Evolutionary conservation across 2,888 invertebrate species (phyloP).

Genomic region (Cremastobaeus sp.): DNA sequence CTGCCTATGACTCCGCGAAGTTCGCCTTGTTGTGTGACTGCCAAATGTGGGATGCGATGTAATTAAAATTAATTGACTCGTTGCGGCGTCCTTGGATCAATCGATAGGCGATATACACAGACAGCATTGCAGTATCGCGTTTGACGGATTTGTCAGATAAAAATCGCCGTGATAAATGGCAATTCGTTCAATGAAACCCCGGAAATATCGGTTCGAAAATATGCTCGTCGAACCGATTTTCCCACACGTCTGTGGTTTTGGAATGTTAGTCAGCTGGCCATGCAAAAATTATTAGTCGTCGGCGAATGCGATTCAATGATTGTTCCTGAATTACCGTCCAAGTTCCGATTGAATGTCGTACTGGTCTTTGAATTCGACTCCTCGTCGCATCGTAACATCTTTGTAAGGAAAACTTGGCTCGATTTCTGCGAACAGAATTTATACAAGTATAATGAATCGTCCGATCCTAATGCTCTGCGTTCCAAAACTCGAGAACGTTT

Average conservation of each 20-base stretch:
- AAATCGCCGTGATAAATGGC: slow-evolving; percentile 21
- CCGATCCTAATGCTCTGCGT: not conserved
- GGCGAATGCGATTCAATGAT: not conserved
- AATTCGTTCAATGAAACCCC: not conserved
- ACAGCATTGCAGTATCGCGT: slow-evolving; percentile 25
- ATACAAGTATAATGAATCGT: slow-evolving; percentile 14
- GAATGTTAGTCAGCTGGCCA: no score
- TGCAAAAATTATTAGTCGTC: not conserved
- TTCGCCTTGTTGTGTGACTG: slow-evolving; percentile 54
- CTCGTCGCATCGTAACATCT: slow-evolving; percentile 90
- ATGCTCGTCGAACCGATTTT: no score
- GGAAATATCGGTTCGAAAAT: slow-evolving; percentile 1
- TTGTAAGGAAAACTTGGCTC: slow-evolving; percentile 93
- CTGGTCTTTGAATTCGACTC: slow-evolving; percentile 90
- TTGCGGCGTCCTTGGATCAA: slow-evolving; percentile 62
- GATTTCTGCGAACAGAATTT: slow-evolving; percentile 83
- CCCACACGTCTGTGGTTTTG: no score
- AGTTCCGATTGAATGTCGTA: slow-evolving; percentile 94
- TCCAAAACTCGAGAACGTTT: no score
- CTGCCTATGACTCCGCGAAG: slow-evolving; percentile 43
- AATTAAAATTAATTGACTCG: slow-evolving; percentile 66
- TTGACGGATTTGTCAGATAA: slow-evolving; percentile 24
- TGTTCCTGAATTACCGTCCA: slow-evolving; percentile 86
- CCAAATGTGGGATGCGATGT: slow-evolving; percentile 63
- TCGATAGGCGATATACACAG: slow-evolving; percentile 35